Conservation (phyloP, 2,888 invertebrate species). For the Rhagophthalmus giganteus region DNA sequence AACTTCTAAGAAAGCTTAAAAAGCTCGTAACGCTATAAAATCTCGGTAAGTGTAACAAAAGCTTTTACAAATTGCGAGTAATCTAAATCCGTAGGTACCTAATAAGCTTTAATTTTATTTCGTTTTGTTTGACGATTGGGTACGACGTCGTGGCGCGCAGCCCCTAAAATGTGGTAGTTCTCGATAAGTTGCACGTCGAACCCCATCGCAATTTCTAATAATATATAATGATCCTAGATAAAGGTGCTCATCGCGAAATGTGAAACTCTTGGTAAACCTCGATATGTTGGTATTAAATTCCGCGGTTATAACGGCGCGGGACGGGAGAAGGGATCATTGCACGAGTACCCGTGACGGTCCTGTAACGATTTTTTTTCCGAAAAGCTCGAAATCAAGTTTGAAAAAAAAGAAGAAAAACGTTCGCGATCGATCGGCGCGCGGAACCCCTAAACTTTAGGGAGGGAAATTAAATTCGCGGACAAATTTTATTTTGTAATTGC, state of each 20-base stretch:
- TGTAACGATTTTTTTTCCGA: too few species aligned
- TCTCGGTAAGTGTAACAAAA: neutral
- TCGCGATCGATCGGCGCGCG: too few species aligned
- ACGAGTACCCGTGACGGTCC: too few species aligned
- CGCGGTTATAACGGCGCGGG: neutral
- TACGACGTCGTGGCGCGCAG: too few species aligned
- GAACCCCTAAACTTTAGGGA: too few species aligned
- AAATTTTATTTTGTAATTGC: neutral
- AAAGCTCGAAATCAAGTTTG: too few species aligned
- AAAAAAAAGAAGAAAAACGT: too few species aligned
- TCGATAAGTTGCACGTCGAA: too few species aligned
- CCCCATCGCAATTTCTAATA: too few species aligned
- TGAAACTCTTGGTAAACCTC: slow-evolving; percentile 1
- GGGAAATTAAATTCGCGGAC: too few species aligned
- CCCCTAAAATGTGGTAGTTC: too few species aligned
- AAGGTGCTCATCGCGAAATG: neutral
- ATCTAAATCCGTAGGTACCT: slow-evolving; percentile 1
- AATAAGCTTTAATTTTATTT: neutral
- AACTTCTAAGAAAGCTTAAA: slow-evolving; percentile 2
- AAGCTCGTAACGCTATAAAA: slow-evolving; percentile 3
- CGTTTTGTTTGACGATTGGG: neutral
- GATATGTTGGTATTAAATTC: slow-evolving; percentile 1
- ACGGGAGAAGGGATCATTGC: neutral
- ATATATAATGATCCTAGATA: neutral
- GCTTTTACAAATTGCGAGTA: slow-evolving; percentile 1